phyloP scores from a whole-genome alignment of 2,797 vertebrate species.

The Sebastes nivosus region DNA sequence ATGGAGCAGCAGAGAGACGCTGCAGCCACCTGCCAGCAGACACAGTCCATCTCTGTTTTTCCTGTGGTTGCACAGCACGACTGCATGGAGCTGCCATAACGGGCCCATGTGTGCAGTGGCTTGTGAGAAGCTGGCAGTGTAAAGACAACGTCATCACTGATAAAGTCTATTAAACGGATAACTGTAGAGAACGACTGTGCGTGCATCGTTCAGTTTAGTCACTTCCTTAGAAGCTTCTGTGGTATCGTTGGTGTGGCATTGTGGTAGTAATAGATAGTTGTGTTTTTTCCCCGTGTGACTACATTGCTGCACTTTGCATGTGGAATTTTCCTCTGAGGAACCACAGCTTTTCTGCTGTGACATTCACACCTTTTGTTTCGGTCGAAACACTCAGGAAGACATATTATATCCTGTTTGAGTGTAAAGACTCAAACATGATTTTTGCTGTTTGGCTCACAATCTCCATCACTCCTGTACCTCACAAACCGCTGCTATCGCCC shows the following conservation, averaged over 20 bases:
- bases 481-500: background rate
- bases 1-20: slow-evolving; percentile 12
- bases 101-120: slow-evolving; percentile 12
- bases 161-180: background rate
- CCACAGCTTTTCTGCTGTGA: background rate
- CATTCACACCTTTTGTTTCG: background rate
- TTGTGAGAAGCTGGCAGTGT: slow-evolving; percentile 25
- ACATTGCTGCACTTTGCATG: background rate
- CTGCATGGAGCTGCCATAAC: slow-evolving; percentile 2
- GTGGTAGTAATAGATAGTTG: slow-evolving; percentile 8
- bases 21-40: slow-evolving; percentile 51
- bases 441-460: background rate
- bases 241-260: slow-evolving; percentile 32
- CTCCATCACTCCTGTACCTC: background rate
- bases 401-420: background rate
- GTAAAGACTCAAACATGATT: background rate
- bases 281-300: slow-evolving; percentile 5
- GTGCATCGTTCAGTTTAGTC: background rate
- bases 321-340: slow-evolving; percentile 23
- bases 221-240: slow-evolving; percentile 16
- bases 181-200: background rate
- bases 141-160: background rate
- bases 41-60: slow-evolving; percentile 23
- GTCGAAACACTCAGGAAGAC: background rate
- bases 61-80: background rate